A percentile compares a stretch with the other conserved stretches of the same genome.
These are phyloP conservation scores for Zaprionus nigranus DNA, from an alignment of 1,140 invertebrate species.

Conservation along the genomic window DNA sequence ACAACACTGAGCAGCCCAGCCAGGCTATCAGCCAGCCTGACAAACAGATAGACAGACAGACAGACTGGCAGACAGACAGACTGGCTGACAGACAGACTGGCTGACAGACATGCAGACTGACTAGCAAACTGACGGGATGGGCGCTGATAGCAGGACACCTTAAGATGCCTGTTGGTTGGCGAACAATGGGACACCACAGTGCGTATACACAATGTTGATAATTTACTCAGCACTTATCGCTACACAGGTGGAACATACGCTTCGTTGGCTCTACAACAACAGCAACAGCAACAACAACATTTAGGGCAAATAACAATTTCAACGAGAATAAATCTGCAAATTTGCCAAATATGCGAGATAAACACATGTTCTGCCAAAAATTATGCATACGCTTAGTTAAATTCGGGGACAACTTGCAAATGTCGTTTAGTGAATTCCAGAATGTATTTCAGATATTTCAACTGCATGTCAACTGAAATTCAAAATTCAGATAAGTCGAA, in stretches of 20 bases:
- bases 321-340: conserved; percentile 26
- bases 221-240: conserved; percentile 47
- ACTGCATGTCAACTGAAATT: background rate
- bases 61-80: conserved; percentile 6
- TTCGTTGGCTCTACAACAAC: conserved; percentile 19
- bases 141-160: conserved; percentile 3
- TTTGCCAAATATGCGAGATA: conserved; percentile 6
- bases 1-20: conserved; percentile 20
- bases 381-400: conserved; percentile 21
- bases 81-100: conserved; percentile 12
- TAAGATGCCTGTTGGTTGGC: conserved; percentile 10
- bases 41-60: conserved; percentile 12
- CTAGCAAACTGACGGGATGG: conserved; percentile 19
- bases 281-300: background rate
- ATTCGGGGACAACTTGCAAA: background rate
- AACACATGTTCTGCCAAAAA: conserved; percentile 18
- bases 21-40: conserved; percentile 1
- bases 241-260: conserved; percentile 29
- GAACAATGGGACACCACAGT: conserved; percentile 26
- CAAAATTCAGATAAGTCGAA: background rate
- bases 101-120: conserved; percentile 3
- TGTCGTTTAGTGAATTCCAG: background rate
- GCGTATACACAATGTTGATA: conserved; percentile 52
- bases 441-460: background rate
- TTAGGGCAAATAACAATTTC: conserved; percentile 10